Conservation (phyloP, 1,140 invertebrate genomes). For the Pseudomyrmex cubaensis region DNA sequence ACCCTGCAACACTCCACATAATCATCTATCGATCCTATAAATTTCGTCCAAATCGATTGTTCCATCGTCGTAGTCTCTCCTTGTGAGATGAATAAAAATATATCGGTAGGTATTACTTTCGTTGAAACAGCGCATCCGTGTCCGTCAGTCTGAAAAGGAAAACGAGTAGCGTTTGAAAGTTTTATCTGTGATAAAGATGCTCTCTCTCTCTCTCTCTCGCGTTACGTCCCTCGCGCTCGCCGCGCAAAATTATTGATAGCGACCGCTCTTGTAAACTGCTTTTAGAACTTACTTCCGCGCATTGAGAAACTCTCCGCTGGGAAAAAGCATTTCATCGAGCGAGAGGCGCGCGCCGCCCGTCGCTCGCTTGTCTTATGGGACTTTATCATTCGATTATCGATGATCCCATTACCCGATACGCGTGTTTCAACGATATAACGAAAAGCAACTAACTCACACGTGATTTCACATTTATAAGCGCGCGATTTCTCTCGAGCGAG, state of each 20-base stretch:
- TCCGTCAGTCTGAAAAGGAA: not conserved
- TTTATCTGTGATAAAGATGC: slow-evolving; percentile 31
- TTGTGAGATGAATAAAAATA: slow-evolving; percentile 27
- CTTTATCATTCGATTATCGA: slow-evolving; percentile 13
- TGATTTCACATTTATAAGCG: too few relatives aligned
- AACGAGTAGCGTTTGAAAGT: slow-evolving; percentile 15
- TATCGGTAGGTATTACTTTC: not conserved
- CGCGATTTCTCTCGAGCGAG: too few relatives aligned
- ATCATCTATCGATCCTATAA: too few relatives aligned
- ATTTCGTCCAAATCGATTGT: too few relatives aligned
- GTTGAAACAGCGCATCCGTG: slow-evolving; percentile 18
- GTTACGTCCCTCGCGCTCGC: slow-evolving; percentile 1
- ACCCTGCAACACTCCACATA: too few relatives aligned
- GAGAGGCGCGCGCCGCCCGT: too few relatives aligned
- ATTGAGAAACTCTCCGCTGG: not conserved
- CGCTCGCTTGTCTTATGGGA: too few relatives aligned
- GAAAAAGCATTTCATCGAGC: not conserved
- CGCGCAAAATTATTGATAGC: slow-evolving; percentile 34
- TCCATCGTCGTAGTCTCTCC: too few relatives aligned
- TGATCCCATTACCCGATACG: not conserved
- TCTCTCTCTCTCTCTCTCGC: not conserved
- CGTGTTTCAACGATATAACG: not conserved
- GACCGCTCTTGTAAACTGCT: slow-evolving; percentile 31
- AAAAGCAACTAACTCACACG: not conserved
- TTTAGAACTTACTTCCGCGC: not conserved